Evolutionary conservation across 2,797 vertebrate genomes (phyloP).

Genomic region (Phoebastria nigripes): DNA sequence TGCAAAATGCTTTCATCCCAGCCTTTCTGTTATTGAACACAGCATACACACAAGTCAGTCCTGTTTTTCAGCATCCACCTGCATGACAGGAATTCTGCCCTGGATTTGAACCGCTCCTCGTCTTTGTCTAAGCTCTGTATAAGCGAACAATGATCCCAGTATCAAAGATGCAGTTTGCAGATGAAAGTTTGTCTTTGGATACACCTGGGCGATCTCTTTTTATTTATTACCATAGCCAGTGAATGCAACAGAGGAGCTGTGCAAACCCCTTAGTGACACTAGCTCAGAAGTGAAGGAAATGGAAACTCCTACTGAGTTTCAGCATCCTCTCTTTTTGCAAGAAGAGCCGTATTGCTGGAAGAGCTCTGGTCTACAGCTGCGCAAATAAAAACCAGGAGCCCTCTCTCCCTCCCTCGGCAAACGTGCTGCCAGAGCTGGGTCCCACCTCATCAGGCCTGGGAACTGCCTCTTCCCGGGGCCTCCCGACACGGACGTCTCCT

Average conservation of each 20-base stretch:
- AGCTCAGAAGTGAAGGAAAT: background rate
- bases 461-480: background rate
- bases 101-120: background rate
- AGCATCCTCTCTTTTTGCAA: background rate
- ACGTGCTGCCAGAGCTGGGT: background rate
- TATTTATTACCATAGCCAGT: background rate
- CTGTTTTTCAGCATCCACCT: conserved; percentile 37
- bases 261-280: background rate
- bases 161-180: background rate
- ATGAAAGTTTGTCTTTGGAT: background rate
- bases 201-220: background rate
- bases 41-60: background rate
- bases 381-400: background rate
- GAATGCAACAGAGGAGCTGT: background rate
- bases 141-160: conserved; percentile 7
- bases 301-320: background rate
- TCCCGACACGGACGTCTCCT: background rate
- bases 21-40: conserved; percentile 4
- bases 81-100: conserved; percentile 42
- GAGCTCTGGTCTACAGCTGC: background rate
- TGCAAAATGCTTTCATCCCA: conserved; percentile 24
- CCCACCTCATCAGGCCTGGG: background rate
- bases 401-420: background rate
- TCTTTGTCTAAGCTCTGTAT: background rate
- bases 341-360: background rate